These are phyloP conservation scores for Trichopria drosophilae DNA, from an alignment of 2,888 invertebrate species.

Conservation along the genomic window DNA sequence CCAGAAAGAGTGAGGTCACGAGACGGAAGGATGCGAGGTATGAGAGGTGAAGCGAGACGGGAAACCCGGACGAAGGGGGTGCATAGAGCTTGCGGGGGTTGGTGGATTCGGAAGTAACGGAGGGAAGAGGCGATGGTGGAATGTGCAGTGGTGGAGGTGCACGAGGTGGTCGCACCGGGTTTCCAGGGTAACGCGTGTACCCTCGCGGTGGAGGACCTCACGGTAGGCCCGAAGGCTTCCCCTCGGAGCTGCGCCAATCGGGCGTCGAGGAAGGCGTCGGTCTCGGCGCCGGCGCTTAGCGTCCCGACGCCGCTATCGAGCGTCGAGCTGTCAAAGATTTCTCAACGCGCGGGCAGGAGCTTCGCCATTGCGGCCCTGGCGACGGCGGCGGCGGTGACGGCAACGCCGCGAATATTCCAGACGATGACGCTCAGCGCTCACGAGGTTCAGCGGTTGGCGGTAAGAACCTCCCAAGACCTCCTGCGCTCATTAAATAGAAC, in stretches of 20 bases:
- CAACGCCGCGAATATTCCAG: too few relatives aligned
- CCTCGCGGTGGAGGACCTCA: slow-evolving; percentile 47
- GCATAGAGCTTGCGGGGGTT: slow-evolving; percentile 12
- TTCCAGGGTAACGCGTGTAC: slow-evolving; percentile 53
- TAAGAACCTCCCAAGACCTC: too few relatives aligned
- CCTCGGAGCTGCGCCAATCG: slow-evolving; percentile 34
- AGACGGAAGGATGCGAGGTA: too few relatives aligned
- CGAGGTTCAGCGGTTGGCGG: too few relatives aligned
- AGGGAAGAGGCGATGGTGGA: slow-evolving; percentile 24
- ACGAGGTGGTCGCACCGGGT: slow-evolving; percentile 38
- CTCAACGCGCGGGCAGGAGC: slow-evolving; percentile 42
- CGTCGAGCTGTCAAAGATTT: slow-evolving; percentile 52
- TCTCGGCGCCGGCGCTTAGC: slow-evolving; percentile 51
- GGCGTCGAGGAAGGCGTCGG: slow-evolving; percentile 18
- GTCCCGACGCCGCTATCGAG: slow-evolving; percentile 48
- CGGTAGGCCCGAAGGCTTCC: slow-evolving; percentile 46
- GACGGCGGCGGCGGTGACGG: slow-evolving; percentile 30
- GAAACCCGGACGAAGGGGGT: too few relatives aligned
- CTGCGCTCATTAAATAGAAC: too few relatives aligned
- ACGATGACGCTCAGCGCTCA: too few relatives aligned
- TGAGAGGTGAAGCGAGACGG: too few relatives aligned
- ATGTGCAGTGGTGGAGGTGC: slow-evolving; percentile 33
- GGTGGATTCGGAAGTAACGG: too few relatives aligned
- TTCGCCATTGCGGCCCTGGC: slow-evolving; percentile 33
- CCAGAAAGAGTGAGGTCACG: too few relatives aligned